Evolutionary conservation across 2,797 vertebrate species (phyloP).

Genomic region (Chloroceryle amazona): DNA sequence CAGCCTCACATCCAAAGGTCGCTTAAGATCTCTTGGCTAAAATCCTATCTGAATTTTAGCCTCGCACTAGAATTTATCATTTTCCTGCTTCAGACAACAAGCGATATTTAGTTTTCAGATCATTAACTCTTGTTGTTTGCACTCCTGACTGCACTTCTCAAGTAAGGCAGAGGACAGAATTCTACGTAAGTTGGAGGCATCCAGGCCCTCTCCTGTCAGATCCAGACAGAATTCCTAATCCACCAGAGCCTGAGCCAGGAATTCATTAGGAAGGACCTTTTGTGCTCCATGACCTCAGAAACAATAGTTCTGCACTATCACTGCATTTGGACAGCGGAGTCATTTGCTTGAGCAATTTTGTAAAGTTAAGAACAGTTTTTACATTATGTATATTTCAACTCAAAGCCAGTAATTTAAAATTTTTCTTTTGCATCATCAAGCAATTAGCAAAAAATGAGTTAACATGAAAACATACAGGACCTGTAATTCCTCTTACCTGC

Average conservation of each 20-base stretch:
- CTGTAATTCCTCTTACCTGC: constrained; percentile 1
- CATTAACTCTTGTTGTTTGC: neutral
- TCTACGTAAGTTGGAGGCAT: neutral
- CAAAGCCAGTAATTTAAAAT: neutral
- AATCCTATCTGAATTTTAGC: neutral
- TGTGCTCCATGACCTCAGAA: neutral
- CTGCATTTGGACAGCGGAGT: neutral
- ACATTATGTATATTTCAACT: neutral
- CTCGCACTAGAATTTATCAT: neutral
- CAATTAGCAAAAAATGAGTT: neutral
- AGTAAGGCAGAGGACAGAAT: neutral
- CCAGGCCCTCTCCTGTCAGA: neutral
- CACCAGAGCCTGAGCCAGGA: neutral
- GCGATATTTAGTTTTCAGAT: neutral
- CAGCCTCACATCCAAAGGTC: constrained; percentile 2
- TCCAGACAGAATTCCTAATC: neutral
- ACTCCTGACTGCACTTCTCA: neutral
- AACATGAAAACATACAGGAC: neutral
- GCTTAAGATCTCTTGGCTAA: neutral
- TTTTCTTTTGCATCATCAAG: neutral
- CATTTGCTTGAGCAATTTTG: neutral
- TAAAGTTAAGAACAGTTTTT: neutral
- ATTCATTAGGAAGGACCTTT: neutral
- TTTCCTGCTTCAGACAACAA: neutral
- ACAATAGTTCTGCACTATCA: neutral